Evolutionary conservation across 1,140 invertebrate genomes (phyloP), one percentile per base, ranked within the genome.

Genomic region (Diuraphis noxia): DNA sequence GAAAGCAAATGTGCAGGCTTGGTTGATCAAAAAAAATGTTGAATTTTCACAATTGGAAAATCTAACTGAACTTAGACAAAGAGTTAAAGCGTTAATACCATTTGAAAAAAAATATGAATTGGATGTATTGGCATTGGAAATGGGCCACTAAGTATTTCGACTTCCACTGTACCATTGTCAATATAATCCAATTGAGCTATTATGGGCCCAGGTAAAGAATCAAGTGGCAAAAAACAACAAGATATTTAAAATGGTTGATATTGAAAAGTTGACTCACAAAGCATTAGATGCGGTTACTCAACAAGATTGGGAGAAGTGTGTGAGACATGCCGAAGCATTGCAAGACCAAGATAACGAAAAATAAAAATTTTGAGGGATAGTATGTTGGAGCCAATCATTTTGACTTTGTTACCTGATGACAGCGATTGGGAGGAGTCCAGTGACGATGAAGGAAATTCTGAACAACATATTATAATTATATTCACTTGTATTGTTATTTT

Each of bases 1-100:
- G 82, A 92, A 92, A 88, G 88, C 72, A n/a, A 92, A 93, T 40
- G 88, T 93, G 8, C 36, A 81, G 30, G 25, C 30, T 34, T 93
- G 92, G 92, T 52, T 92, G 46, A 49, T 41, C 52, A 46, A 46
- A 81, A 43, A 92, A 82, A 85, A 89, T 38, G 56, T 92, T 8
- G 17, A 63, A 21, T 88, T 79, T 63, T 36, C 43, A 92, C 9
- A 91, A 92, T 46, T 46, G 10, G 43, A 46, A 46, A 46, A 46
- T 46, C 10, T 46, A 46, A 2, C 43, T 0, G 43, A 46, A 46
- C 63, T 46, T 46, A 9, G 13, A 46, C 7, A 0, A 2, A 46
- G 10, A 17, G 81, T 38, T 38, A 91, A 92, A 63, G 36, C 87
- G 2, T 7, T 90, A 72, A 90, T 92, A 17, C 92, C 92, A 36